phyloP scores from a whole-genome alignment of 1,140 invertebrate genomes.

The Diabrotica undecimpunctata region DNA sequence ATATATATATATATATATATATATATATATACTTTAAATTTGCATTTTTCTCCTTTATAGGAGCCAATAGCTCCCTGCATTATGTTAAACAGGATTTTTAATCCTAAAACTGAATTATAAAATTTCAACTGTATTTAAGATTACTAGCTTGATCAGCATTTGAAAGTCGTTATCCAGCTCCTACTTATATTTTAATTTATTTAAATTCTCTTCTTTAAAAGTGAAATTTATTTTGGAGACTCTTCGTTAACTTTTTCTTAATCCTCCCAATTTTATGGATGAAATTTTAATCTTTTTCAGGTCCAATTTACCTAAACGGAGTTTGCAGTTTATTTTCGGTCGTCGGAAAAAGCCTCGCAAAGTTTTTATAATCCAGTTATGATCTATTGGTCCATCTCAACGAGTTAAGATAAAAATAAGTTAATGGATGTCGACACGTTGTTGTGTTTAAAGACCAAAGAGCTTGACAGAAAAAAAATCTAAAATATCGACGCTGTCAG shows the following conservation, averaged over 20 bases:
- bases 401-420: neutral
- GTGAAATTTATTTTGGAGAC: neutral
- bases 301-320: constrained; percentile 2
- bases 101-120: too few species aligned
- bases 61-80: too few species aligned
- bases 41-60: too few species aligned
- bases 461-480: too few species aligned
- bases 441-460: too few species aligned
- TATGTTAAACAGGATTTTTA: too few species aligned
- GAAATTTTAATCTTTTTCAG: neutral
- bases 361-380: neutral
- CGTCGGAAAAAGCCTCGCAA: neutral
- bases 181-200: neutral
- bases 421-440: too few species aligned
- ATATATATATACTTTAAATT: too few species aligned
- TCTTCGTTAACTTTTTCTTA: neutral
- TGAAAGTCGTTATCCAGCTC: neutral
- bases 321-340: neutral
- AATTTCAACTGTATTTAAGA: too few species aligned
- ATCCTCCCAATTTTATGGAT: neutral
- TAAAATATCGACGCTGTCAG: too few species aligned
- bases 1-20: too few species aligned
- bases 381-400: neutral
- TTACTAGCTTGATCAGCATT: neutral
- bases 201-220: neutral